Conservation (phyloP, 2,113 vertebrate genomes). For the Myiozetetes cayanensis region DNA sequence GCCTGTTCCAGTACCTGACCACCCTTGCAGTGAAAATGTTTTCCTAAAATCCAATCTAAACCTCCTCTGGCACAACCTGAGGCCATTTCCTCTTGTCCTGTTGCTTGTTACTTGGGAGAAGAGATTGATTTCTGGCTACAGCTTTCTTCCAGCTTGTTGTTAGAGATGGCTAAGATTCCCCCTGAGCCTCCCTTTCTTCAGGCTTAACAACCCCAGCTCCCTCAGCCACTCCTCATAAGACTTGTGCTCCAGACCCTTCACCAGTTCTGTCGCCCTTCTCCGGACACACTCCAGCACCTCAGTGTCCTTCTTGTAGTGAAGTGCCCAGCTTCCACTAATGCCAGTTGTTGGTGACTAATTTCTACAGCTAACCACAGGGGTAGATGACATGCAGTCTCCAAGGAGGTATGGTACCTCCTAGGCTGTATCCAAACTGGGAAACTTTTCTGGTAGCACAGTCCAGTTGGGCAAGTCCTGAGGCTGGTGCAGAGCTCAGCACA, state of each 20-base stretch:
- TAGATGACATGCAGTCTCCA: background rate
- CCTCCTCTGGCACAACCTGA: background rate
- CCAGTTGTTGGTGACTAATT: background rate
- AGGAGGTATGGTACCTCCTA: background rate
- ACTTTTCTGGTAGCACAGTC: background rate
- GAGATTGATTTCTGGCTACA: background rate
- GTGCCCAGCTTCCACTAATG: background rate
- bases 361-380: background rate
- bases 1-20: background rate
- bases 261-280: background rate
- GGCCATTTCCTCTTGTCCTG: background rate
- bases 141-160: background rate
- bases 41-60: background rate
- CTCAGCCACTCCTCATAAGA: background rate
- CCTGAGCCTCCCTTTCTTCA: background rate
- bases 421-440: background rate
- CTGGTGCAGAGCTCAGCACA: background rate
- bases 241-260: background rate
- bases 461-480: background rate
- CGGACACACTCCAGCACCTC: background rate
- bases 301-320: background rate
- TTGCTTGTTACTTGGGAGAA: background rate
- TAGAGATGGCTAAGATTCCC: background rate
- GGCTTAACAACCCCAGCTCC: background rate
- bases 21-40: background rate